These are phyloP conservation scores for Bombus pascuorum DNA, from an alignment of 1,140 invertebrate genomes.

Conservation along the genomic window DNA sequence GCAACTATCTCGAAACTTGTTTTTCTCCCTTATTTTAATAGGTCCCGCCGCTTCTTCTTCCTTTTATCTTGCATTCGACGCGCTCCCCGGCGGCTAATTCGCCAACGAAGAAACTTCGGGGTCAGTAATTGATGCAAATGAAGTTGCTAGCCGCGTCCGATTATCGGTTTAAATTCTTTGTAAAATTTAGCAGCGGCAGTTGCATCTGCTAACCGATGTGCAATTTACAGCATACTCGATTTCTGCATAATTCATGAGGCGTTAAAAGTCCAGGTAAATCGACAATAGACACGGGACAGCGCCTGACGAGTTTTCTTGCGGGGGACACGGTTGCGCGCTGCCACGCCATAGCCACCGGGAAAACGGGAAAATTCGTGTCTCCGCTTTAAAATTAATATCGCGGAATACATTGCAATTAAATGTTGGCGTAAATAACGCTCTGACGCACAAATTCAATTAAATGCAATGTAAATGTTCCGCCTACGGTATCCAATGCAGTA, in stretches of 20 bases:
- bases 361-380: neutral
- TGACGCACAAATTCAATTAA: constrained; percentile 65
- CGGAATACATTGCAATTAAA: constrained; percentile 54
- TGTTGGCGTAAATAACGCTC: constrained; percentile 54
- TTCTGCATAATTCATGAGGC: constrained; percentile 32
- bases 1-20: constrained; percentile 80
- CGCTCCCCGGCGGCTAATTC: constrained; percentile 77
- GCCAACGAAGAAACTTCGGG: constrained; percentile 71
- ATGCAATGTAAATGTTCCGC: constrained; percentile 66
- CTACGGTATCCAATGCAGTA: constrained; percentile 23
- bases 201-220: constrained; percentile 42
- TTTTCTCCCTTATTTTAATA: constrained; percentile 80
- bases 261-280: constrained; percentile 46
- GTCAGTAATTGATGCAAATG: constrained; percentile 79
- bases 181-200: constrained; percentile 55
- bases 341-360: too few relatives aligned
- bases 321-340: neutral
- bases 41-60: constrained; percentile 67
- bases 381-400: constrained; percentile 47
- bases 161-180: constrained; percentile 66
- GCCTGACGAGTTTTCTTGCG: neutral
- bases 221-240: neutral
- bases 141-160: constrained; percentile 57
- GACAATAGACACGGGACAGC: constrained; percentile 25
- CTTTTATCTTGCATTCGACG: constrained; percentile 76